phyloP scores from a whole-genome alignment of 1,140 invertebrate genomes.

The Caenorhabditis inopinata region DNA sequence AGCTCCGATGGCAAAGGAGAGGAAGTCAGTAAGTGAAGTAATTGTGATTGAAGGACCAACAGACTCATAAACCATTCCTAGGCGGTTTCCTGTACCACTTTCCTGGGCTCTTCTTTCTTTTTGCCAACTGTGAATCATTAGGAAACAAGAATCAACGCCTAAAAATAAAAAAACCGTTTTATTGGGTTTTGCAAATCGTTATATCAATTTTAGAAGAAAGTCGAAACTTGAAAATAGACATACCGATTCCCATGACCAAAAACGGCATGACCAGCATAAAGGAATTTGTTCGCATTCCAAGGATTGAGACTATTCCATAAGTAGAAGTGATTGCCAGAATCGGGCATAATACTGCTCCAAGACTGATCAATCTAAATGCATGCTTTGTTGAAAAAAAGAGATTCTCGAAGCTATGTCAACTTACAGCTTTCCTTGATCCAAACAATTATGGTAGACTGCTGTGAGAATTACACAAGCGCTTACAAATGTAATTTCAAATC shows the following conservation, averaged over 20 bases:
- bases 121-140: slow-evolving; percentile 58
- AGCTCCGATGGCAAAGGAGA: slow-evolving; percentile 93
- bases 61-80: slow-evolving; percentile 69
- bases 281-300: slow-evolving; percentile 58
- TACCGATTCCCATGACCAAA: slow-evolving; percentile 60
- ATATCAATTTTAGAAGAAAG: background rate
- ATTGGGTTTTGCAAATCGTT: background rate
- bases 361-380: slow-evolving; percentile 48
- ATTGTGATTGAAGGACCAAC: slow-evolving; percentile 97
- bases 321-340: slow-evolving; percentile 56
- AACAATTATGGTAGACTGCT: slow-evolving; percentile 47
- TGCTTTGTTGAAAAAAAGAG: background rate
- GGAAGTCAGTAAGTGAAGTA: slow-evolving; percentile 90
- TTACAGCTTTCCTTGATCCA: slow-evolving; percentile 53
- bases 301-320: slow-evolving; percentile 54
- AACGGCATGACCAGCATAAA: slow-evolving; percentile 63
- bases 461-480: slow-evolving; percentile 46
- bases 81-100: slow-evolving; percentile 26
- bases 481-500: slow-evolving; percentile 55
- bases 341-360: slow-evolving; percentile 50
- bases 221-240: slow-evolving; percentile 6
- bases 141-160: slow-evolving; percentile 57
- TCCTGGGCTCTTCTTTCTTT: slow-evolving; percentile 40
- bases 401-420: background rate
- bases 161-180: too few species aligned